Evolutionary conservation across 2,888 invertebrate species (phyloP).

Genomic region (Bembecia ichneumoniformis): DNA sequence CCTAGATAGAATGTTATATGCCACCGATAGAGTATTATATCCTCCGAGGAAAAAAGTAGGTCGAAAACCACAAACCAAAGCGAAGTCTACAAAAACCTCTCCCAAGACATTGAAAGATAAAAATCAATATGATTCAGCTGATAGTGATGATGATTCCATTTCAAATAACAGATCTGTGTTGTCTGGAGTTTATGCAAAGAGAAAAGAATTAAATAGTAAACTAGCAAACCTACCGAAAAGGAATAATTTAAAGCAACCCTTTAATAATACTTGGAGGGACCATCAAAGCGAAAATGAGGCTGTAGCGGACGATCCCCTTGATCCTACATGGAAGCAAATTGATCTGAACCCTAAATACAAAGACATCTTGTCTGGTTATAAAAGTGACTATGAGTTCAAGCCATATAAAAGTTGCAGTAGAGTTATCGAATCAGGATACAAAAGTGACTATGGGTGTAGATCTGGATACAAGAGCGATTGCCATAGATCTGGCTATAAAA

Average conservation of each 20-base stretch:
- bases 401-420: slow-evolving; percentile 67
- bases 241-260: slow-evolving; percentile 36
- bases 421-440: slow-evolving; percentile 72
- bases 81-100: slow-evolving; percentile 40
- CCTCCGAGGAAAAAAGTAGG: slow-evolving; percentile 84
- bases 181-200: slow-evolving; percentile 65
- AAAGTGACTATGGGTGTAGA: slow-evolving; percentile 73
- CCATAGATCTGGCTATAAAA: slow-evolving; percentile 73
- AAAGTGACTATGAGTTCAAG: slow-evolving; percentile 72
- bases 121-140: slow-evolving; percentile 58
- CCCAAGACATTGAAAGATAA: slow-evolving; percentile 60
- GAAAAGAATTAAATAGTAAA: slow-evolving; percentile 64
- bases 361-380: slow-evolving; percentile 73
- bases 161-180: slow-evolving; percentile 53
- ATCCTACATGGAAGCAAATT: slow-evolving; percentile 76
- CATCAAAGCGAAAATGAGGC: slow-evolving; percentile 66
- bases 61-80: slow-evolving; percentile 70
- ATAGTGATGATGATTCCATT: slow-evolving; percentile 50
- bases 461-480: slow-evolving; percentile 67
- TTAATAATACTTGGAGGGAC: slow-evolving; percentile 58
- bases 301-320: slow-evolving; percentile 70
- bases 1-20: slow-evolving; percentile 79
- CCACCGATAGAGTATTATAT: slow-evolving; percentile 82
- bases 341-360: slow-evolving; percentile 76
- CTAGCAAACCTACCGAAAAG: slow-evolving; percentile 50